A percentile compares a stretch with the other conserved stretches of the same genome.
phyloP scores from a whole-genome alignment of 2,888 invertebrate species.

The Papilio elwesi region DNA sequence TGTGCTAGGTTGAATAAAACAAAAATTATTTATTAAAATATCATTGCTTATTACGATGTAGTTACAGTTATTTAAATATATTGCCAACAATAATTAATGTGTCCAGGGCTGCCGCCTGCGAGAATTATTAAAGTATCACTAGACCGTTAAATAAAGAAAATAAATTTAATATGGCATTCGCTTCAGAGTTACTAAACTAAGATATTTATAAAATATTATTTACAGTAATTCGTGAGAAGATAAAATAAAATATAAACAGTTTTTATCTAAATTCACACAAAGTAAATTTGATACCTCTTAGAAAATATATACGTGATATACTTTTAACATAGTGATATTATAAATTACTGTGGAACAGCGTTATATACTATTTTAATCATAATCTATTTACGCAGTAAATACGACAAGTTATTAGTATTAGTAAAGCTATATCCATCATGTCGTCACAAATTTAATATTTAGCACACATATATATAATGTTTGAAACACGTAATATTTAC shows the following conservation, averaged over 20 bases:
- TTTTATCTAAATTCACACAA: neutral
- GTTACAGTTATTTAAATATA: conserved; percentile 35
- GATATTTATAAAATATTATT: conserved; percentile 51
- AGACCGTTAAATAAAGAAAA: conserved; percentile 48
- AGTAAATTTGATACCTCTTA: neutral
- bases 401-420: conserved; percentile 40
- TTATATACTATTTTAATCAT: conserved; percentile 5
- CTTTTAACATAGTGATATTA: neutral
- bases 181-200: conserved; percentile 56
- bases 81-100: conserved; percentile 18
- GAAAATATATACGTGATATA: neutral
- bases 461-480: neutral
- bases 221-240: conserved; percentile 61
- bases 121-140: conserved; percentile 22
- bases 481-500: conserved; percentile 16
- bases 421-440: conserved; percentile 40
- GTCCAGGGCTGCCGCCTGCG: neutral
- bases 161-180: conserved; percentile 80
- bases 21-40: conserved; percentile 37
- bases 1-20: conserved; percentile 3
- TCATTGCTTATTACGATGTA: conserved; percentile 18
- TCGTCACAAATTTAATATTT: conserved; percentile 28
- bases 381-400: conserved; percentile 16
- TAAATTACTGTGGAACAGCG: neutral
- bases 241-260: neutral